These are phyloP conservation scores for Bombus sylvicola DNA, from an alignment of 1,140 invertebrate genomes.

Conservation along the genomic window DNA sequence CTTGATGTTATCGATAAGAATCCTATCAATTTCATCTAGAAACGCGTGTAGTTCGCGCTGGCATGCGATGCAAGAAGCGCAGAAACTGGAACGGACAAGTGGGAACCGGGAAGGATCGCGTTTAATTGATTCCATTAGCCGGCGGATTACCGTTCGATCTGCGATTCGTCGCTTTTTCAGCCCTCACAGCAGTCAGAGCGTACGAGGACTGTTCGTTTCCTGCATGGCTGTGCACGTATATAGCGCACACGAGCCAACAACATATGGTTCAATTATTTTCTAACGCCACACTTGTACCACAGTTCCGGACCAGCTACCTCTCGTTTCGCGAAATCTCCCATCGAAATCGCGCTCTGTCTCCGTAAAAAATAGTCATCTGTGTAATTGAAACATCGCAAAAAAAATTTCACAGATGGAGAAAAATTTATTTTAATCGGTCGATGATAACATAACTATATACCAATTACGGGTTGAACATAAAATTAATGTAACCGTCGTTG, in stretches of 20 bases:
- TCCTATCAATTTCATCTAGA: not conserved
- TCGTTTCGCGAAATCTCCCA: not conserved
- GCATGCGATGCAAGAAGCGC: not conserved
- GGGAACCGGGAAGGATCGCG: not conserved
- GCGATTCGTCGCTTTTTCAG: slow-evolving; percentile 20
- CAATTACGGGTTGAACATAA: not conserved
- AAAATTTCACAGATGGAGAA: not conserved
- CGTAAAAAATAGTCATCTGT: not conserved
- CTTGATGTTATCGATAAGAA: not conserved
- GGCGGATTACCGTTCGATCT: slow-evolving; percentile 27
- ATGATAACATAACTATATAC: not conserved
- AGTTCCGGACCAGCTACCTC: not conserved
- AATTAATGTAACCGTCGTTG: not conserved
- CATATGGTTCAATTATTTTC: slow-evolving; percentile 36
- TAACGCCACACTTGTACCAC: slow-evolving; percentile 3
- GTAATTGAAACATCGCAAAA: not conserved
- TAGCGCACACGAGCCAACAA: not conserved
- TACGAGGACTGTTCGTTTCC: not conserved
- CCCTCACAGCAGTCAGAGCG: not conserved
- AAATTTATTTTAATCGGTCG: not conserved
- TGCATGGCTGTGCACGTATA: not conserved
- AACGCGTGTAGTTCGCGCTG: not conserved
- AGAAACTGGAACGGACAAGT: not conserved
- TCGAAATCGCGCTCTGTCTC: not conserved
- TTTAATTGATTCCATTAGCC: slow-evolving; percentile 41